phyloP scores from a whole-genome alignment of 1,140 invertebrate species.

The Lysiphlebus fabarum region DNA sequence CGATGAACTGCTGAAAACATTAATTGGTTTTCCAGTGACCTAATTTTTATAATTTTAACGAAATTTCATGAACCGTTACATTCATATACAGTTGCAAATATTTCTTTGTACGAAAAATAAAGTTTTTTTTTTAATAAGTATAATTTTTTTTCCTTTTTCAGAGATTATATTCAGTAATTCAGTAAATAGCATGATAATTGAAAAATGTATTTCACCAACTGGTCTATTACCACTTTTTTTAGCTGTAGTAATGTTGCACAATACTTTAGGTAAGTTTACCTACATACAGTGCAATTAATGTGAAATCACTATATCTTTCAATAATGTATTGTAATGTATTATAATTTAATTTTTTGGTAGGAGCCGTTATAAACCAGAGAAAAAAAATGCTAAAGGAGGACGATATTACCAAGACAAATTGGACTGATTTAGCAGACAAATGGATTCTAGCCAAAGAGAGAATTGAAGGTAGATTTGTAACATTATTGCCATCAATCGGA shows the following conservation, averaged over 20 bases:
- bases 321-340: no score
- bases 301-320: no score
- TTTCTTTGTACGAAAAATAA: no score
- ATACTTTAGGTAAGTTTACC: slow-evolving; percentile 21
- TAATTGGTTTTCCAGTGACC: slow-evolving; percentile 8
- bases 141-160: slow-evolving; percentile 16
- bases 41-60: no score
- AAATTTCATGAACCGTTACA: slow-evolving; percentile 6
- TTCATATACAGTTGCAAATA: background rate
- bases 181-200: slow-evolving; percentile 25
- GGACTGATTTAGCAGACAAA: slow-evolving; percentile 28
- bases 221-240: slow-evolving; percentile 17
- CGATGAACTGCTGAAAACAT: slow-evolving; percentile 17
- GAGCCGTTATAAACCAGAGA: slow-evolving; percentile 15
- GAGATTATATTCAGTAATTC: slow-evolving; percentile 1
- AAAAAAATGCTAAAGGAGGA: slow-evolving; percentile 24
- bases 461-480: slow-evolving; percentile 21
- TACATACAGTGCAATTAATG: no score
- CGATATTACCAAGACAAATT: slow-evolving; percentile 27
- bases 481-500: slow-evolving; percentile 15
- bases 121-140: slow-evolving; percentile 3
- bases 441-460: slow-evolving; percentile 27
- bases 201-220: slow-evolving; percentile 18
- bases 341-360: background rate
- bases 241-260: slow-evolving; percentile 10